phyloP scores from a whole-genome alignment of 2,888 invertebrate genomes.

The Heliconius aoede region DNA sequence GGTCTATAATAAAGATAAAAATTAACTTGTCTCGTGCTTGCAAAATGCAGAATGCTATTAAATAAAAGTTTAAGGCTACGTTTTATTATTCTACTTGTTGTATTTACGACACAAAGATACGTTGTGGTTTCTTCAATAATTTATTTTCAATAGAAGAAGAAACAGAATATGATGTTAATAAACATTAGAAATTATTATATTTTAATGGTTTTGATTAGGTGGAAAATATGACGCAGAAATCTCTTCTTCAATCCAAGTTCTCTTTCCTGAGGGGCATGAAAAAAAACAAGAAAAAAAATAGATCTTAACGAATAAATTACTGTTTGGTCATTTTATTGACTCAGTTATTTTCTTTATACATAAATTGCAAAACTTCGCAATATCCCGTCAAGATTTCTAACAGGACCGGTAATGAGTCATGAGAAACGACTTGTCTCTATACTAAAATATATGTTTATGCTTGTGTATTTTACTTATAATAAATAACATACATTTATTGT shows the following conservation, averaged over 20 bases:
- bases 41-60: not conserved
- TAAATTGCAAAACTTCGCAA: slow-evolving; percentile 48
- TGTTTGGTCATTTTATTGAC: slow-evolving; percentile 19
- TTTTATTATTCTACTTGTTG: not conserved
- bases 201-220: too few relatives aligned
- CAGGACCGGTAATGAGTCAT: slow-evolving; percentile 47
- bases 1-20: slow-evolving; percentile 9
- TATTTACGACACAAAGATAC: not conserved
- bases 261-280: not conserved
- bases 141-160: too few relatives aligned
- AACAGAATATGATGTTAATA: too few relatives aligned
- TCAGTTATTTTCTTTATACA: slow-evolving; percentile 27
- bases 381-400: slow-evolving; percentile 45
- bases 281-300: too few relatives aligned
- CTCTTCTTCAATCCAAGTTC: not conserved
- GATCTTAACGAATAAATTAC: not conserved
- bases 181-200: too few relatives aligned
- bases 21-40: slow-evolving; percentile 1
- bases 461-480: too few relatives aligned
- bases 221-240: too few relatives aligned
- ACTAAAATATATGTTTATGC: slow-evolving; percentile 43
- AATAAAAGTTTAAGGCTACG: slow-evolving; percentile 5
- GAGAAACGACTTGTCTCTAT: slow-evolving; percentile 44
- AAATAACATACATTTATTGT: slow-evolving; percentile 6
- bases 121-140: too few relatives aligned